A percentile compares a stretch with the other conserved stretches of the same genome.
Evolutionary conservation across 1,140 invertebrate genomes (phyloP).

Genomic region (Caenorhabditis tropicalis): DNA sequence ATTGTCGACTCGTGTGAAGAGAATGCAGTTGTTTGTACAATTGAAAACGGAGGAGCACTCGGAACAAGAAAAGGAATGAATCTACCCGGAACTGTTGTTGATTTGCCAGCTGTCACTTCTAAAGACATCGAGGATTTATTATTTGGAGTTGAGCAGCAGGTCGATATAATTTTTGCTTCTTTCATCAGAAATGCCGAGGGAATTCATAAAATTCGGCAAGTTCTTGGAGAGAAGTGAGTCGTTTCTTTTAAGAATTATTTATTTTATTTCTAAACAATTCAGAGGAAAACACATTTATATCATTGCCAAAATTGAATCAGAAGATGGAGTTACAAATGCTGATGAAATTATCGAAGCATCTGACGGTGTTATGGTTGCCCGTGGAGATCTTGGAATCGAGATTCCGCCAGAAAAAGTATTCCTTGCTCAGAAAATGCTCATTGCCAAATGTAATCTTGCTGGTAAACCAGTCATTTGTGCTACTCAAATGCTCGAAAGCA

Average conservation of each 20-base stretch:
- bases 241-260: neutral
- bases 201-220: constrained; percentile 84
- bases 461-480: constrained; percentile 78
- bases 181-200: constrained; percentile 93
- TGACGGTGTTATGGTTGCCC: constrained; percentile 68
- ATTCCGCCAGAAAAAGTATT: constrained; percentile 90
- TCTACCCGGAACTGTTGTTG: constrained; percentile 91
- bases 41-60: constrained; percentile 94
- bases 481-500: constrained; percentile 75
- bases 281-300: constrained; percentile 80
- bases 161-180: constrained; percentile 98
- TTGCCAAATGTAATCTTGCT: constrained; percentile 73
- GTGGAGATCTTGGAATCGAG: constrained; percentile 74
- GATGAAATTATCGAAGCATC: constrained; percentile 74
- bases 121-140: constrained; percentile 92
- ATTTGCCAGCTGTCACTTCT: constrained; percentile 95
- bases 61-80: constrained; percentile 95
- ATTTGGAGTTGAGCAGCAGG: constrained; percentile 86
- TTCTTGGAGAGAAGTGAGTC: constrained; percentile 80
- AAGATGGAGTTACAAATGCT: constrained; percentile 72
- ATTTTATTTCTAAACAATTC: neutral
- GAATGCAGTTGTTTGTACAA: constrained; percentile 79
- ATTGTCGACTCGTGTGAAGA: constrained; percentile 76
- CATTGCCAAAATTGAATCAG: constrained; percentile 74
- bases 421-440: constrained; percentile 80